phyloP scores from a whole-genome alignment of 2,797 vertebrate genomes.

The Anolis apletophallus region DNA sequence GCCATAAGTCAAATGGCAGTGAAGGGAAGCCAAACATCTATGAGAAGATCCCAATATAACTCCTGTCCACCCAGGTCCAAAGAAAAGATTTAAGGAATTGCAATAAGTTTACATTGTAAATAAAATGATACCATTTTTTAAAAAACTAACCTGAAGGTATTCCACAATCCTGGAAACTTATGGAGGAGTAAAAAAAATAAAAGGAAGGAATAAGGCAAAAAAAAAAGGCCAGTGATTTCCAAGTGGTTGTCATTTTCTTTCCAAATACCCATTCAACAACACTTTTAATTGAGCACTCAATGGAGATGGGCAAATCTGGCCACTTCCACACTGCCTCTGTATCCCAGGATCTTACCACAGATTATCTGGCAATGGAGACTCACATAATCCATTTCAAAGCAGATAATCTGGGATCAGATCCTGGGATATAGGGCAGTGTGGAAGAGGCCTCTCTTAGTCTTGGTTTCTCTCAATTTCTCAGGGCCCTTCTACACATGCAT shows the following conservation, averaged over 20 bases:
- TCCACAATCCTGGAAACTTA: background rate
- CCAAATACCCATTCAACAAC: background rate
- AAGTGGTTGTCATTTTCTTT: background rate
- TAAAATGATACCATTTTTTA: background rate
- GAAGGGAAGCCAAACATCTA: background rate
- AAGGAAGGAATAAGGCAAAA: background rate
- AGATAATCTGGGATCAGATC: too few relatives aligned
- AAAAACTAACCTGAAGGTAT: background rate
- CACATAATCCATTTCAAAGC: too few relatives aligned
- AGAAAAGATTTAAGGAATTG: background rate
- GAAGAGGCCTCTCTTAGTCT: background rate
- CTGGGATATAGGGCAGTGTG: too few relatives aligned
- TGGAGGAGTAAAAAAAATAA: background rate
- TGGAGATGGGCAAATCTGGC: background rate
- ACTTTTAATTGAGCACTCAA: background rate
- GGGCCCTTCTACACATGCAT: too few relatives aligned
- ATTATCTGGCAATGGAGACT: too few relatives aligned
- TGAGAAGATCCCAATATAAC: background rate
- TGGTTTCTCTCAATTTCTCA: background rate
- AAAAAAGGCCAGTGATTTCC: background rate
- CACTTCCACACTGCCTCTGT: too few relatives aligned
- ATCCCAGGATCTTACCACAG: too few relatives aligned
- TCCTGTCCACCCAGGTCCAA: too few relatives aligned
- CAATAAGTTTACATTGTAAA: background rate
- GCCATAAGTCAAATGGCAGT: background rate